Evolutionary conservation across 2,888 invertebrate genomes (phyloP).

Genomic region (Clostera curtula): DNA sequence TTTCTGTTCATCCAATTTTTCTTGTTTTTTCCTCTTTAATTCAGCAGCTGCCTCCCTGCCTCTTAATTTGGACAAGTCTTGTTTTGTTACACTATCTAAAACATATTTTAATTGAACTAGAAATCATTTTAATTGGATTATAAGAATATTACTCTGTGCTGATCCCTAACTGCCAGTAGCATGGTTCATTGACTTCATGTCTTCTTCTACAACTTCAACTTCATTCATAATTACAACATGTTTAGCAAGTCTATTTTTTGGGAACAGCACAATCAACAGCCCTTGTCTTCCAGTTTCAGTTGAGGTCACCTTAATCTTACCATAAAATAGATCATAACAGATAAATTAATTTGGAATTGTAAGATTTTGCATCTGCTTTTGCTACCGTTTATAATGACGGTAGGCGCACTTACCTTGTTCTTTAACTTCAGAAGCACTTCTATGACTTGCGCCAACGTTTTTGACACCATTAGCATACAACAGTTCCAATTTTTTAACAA

Average conservation of each 20-base stretch:
- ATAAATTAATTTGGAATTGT: not conserved
- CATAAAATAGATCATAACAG: slow-evolving; percentile 2
- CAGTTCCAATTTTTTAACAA: slow-evolving; percentile 52
- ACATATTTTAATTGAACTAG: slow-evolving; percentile 6
- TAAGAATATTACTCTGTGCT: not conserved
- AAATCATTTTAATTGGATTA: slow-evolving; percentile 4
- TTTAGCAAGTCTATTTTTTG: too few species aligned
- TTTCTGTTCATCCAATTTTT: slow-evolving; percentile 54
- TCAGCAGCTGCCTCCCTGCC: slow-evolving; percentile 54
- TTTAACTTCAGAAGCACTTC: slow-evolving; percentile 37
- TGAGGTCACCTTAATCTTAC: too few species aligned
- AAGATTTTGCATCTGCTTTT: too few species aligned
- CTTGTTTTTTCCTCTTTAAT: slow-evolving; percentile 47
- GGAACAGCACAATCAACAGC: too few species aligned
- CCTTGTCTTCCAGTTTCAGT: too few species aligned
- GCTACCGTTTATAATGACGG: too few species aligned
- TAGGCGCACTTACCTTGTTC: slow-evolving; percentile 39
- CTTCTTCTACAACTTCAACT: too few species aligned
- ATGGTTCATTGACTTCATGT: too few species aligned
- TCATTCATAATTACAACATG: too few species aligned
- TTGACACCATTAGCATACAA: slow-evolving; percentile 46
- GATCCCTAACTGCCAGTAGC: too few species aligned
- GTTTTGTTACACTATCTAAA: slow-evolving; percentile 30
- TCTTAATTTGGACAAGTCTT: slow-evolving; percentile 49
- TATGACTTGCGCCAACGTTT: slow-evolving; percentile 54